Evolutionary conservation across 2,797 vertebrate species (phyloP), one percentile per base, ranked within the genome.

Genomic region (Neosilurus hyrtlii): DNA sequence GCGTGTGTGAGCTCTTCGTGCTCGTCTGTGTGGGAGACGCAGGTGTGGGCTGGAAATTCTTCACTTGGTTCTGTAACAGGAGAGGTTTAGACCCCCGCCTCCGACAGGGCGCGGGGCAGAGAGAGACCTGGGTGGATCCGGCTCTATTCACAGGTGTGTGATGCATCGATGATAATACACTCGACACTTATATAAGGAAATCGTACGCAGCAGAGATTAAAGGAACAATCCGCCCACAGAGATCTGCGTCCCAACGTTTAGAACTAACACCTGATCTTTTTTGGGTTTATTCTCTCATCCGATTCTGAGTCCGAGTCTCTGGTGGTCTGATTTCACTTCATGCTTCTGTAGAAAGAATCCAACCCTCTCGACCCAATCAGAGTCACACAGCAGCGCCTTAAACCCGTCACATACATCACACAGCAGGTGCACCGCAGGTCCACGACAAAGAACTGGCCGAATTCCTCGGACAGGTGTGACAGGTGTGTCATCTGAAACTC

Each of bases 181-280:
- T n/a, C n/a, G n/a, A n/a, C n/a, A 20, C 73, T 75, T 75, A 75
- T 61, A 43, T 61, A 75, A 75, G 52, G 24, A 56, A 73, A 73
- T 73, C 51, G n/a, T 24, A 24, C 51, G 10, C 35, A 37, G 18
- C 15, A 35, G 63, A 26, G 14, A n/a, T 49, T 24, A 52, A 24
- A 72, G n/a, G 54, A 74, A 57, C 12, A 59, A 35, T 57, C 26
- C 16, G 20, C 52, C 70, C 70, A 54, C 49, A 22, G 12, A 16
- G 16, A 20, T 20, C 37, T n/a, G 37, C 67, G 26, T 16, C 9
- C 26, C 26, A 16, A 26, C 54, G 14, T 54, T 30, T 2, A 56
- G 16, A 2, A 56, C 20, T 18, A 56, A 9, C 43, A 1, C 4
- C 1, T 49, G 5, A 51, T 24, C 4, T 12, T n/a, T n/a, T 22